These are phyloP conservation scores for Myathropa florea DNA, from an alignment of 2,888 invertebrate genomes.

Conservation along the genomic window DNA sequence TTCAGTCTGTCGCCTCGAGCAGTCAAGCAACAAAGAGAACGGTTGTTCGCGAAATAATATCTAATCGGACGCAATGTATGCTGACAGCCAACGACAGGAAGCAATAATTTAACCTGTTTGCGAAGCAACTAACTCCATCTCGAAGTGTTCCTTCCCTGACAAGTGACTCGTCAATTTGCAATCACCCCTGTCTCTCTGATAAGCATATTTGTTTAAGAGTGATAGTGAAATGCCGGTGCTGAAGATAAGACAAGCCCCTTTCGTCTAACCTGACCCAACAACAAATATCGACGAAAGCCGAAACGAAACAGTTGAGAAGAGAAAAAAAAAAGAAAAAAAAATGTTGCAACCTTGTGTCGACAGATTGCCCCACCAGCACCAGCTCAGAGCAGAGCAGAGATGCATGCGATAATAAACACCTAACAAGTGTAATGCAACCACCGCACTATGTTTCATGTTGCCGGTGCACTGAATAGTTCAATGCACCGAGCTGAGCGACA, in stretches of 20 bases:
- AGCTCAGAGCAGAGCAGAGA: conserved; percentile 13
- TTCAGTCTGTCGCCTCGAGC: not conserved
- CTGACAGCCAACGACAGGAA: no score
- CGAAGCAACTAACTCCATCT: not conserved
- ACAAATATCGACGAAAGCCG: not conserved
- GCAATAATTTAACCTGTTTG: not conserved
- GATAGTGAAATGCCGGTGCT: conserved; percentile 19
- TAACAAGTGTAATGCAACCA: conserved; percentile 66
- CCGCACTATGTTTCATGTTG: conserved; percentile 61
- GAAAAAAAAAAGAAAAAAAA: not conserved
- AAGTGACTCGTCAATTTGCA: not conserved
- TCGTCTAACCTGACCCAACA: conserved; percentile 5
- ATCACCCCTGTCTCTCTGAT: not conserved
- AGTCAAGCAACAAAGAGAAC: not conserved
- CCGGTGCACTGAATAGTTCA: conserved; percentile 51
- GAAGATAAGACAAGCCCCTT: conserved; percentile 14
- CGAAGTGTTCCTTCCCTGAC: not conserved
- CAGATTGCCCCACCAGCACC: conserved; percentile 35
- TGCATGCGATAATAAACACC: conserved; percentile 53
- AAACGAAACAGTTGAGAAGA: not conserved
- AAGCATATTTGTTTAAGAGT: conserved; percentile 1
- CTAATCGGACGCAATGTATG: not conserved
- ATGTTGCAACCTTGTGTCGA: conserved; percentile 44
- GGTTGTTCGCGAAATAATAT: not conserved
- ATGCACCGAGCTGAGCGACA: conserved; percentile 40